Base-by-base conservation (phyloP, 2,888 invertebrate genomes). In the Cabera pusaria region DNA sequence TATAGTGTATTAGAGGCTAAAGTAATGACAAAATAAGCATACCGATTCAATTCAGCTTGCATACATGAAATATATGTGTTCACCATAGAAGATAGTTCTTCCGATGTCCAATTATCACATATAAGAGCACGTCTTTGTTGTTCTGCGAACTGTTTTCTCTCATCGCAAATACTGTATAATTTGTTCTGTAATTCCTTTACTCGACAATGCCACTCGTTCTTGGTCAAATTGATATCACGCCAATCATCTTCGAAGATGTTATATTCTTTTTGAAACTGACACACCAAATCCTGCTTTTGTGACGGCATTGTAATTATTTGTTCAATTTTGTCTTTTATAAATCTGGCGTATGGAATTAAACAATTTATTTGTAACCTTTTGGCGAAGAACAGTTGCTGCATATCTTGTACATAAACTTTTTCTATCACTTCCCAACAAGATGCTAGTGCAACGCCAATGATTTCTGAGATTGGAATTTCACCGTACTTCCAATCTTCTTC, bases 11-110 rank as follows among this genome's bases (percentile, higher is more conserved):
- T 14, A 14, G 3, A 3, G 14, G 14, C 14, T 14, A 4, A 4
- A 14, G 4, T 14, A 14, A 14, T 4, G 4, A 14, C 4, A 14
- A 14, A 14, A 14, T 14, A 14, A 4, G 14, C 2, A 14, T 14
- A 75, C 85, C 93, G 81, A 57, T 93, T 92, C 5, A 91, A 28
- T 74, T 93, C 93, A n/a, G 90, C 58, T 64, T 93, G 92, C 74
- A 92, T 78, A 23, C 90, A 86, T 1, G 83, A 89, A 24, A 90
- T 77, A 49, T 89, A 92, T 12, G 90, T 79, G 56, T 93, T 92
- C 1, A 76, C 75, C 53, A 93, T 72, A 25, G 90, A 75, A 7
- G 83, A 81, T 3, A 91, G 64, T 58, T 92, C 90, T 41, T 81
- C 81, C 46, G 87, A 70, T 0, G 90, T 64, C 93, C 93, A 93